Evolutionary conservation across 2,888 invertebrate genomes (phyloP).

Genomic region (Seladonia tumulorum): DNA sequence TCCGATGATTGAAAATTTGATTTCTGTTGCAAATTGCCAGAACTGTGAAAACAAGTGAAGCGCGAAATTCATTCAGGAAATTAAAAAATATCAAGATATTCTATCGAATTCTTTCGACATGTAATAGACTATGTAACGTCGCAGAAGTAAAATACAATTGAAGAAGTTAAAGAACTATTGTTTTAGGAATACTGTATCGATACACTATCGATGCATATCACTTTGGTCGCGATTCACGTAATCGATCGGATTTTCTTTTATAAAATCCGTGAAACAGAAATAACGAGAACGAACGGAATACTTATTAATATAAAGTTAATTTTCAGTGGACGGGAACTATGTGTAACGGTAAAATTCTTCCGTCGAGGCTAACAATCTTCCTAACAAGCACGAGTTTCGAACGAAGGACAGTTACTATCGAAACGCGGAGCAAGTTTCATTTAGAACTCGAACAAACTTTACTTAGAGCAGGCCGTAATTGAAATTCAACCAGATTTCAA

Average conservation of each 20-base stretch:
- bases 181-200: neutral
- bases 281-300: neutral
- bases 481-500: slow-evolving; percentile 9
- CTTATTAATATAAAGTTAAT: neutral
- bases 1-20: too few species aligned
- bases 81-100: too few species aligned
- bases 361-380: slow-evolving; percentile 1
- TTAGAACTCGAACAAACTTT: slow-evolving; percentile 15
- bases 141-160: neutral
- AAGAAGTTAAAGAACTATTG: neutral
- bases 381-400: slow-evolving; percentile 8
- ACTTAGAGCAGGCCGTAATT: slow-evolving; percentile 8
- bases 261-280: neutral
- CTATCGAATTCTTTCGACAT: neutral
- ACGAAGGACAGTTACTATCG: slow-evolving; percentile 7
- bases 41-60: too few species aligned
- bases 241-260: neutral
- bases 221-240: neutral
- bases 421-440: slow-evolving; percentile 12
- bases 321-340: neutral
- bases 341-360: neutral
- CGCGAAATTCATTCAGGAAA: too few species aligned
- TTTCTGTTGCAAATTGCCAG: too few species aligned
- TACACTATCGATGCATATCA: neutral
- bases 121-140: neutral